Evolutionary conservation across 1,140 invertebrate species (phyloP).

Genomic region (Dreissena rostriformis): DNA sequence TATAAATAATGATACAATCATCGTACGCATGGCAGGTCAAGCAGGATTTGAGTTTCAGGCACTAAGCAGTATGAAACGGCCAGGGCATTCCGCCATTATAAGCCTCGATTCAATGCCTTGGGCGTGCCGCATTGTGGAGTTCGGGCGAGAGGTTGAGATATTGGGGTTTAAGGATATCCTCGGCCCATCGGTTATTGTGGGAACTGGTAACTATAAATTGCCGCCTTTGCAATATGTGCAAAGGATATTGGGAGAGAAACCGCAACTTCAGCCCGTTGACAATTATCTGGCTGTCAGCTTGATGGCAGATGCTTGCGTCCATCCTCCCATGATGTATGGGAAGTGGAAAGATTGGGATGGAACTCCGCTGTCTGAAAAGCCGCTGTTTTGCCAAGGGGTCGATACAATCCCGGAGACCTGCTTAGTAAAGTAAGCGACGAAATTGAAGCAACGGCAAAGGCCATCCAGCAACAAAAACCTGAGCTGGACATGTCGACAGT

Average conservation of each 20-base stretch:
- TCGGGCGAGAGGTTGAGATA: slow-evolving; percentile 64
- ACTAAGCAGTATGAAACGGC: slow-evolving; percentile 59
- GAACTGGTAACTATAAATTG: no score
- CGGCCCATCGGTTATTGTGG: no score
- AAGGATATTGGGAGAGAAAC: no score
- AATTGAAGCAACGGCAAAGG: slow-evolving; percentile 57
- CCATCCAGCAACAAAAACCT: no score
- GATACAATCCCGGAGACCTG: slow-evolving; percentile 57
- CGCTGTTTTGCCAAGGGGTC: slow-evolving; percentile 72
- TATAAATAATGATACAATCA: slow-evolving; percentile 60
- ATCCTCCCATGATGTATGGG: slow-evolving; percentile 68
- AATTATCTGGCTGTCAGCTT: slow-evolving; percentile 67
- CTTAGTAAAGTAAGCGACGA: slow-evolving; percentile 65
- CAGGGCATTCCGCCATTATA: slow-evolving; percentile 45
- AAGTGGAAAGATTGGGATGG: slow-evolving; percentile 64
- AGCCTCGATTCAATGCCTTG: no score
- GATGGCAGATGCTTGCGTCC: no score
- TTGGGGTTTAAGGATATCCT: slow-evolving; percentile 60
- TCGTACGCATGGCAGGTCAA: slow-evolving; percentile 70
- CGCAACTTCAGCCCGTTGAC: slow-evolving; percentile 44
- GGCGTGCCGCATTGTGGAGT: slow-evolving; percentile 64
- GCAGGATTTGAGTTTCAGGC: slow-evolving; percentile 74
- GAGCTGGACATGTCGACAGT: no score
- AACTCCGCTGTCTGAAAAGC: slow-evolving; percentile 47
- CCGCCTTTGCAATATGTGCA: no score